phyloP scores from a whole-genome alignment of 64 coral and sea anemone species.

The Stichodactyla helianthus region DNA sequence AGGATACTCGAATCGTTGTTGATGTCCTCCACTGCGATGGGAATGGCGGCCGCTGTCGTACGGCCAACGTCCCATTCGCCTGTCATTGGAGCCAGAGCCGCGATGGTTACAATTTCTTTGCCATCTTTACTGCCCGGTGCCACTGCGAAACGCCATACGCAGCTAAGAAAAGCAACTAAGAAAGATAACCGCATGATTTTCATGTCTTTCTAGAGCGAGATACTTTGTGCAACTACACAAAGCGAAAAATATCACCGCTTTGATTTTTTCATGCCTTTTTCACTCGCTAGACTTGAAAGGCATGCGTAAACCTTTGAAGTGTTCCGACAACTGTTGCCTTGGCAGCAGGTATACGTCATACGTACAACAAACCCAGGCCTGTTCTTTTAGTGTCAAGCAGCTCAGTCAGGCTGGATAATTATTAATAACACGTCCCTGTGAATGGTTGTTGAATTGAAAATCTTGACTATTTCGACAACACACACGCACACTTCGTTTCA shows the following conservation, averaged over 20 bases:
- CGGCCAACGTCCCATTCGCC: conserved; percentile 85
- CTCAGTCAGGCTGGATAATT: too few relatives aligned
- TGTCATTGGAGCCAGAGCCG: conserved; percentile 74
- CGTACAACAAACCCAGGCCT: not conserved
- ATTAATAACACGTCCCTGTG: too few relatives aligned
- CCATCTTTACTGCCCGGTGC: not conserved
- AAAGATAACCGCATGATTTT: not conserved
- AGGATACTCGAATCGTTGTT: conserved; percentile 65
- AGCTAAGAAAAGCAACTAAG: not conserved
- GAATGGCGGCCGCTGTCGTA: conserved; percentile 80
- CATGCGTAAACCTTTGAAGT: not conserved
- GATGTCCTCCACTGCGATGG: conserved; percentile 85
- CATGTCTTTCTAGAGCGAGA: not conserved
- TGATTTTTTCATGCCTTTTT: not conserved
- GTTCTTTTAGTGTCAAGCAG: too few relatives aligned
- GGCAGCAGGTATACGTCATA: not conserved
- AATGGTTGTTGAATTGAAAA: too few relatives aligned
- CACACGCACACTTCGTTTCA: too few relatives aligned
- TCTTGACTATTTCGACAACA: too few relatives aligned
- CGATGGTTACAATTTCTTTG: conserved; percentile 70
- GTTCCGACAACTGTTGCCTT: not conserved
- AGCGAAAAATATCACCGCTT: not conserved
- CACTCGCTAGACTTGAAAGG: not conserved
- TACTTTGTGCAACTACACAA: not conserved
- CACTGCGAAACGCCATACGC: not conserved